Base-by-base conservation (phyloP, 2,113 vertebrate genomes). In the Colossoma macropomum region DNA sequence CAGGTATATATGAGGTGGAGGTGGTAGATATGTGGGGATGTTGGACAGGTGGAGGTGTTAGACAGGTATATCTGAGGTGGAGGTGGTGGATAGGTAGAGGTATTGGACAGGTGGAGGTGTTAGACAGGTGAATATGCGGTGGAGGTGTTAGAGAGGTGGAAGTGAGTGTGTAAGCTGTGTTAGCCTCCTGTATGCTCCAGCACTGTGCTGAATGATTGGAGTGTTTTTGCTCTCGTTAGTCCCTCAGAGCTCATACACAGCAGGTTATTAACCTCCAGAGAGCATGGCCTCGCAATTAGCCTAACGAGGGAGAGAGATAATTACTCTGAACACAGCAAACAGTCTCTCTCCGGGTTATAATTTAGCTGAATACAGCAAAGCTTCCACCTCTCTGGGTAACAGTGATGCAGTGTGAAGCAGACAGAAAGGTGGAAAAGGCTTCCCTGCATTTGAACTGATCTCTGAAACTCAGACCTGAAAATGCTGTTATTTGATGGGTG, bases 211-310 rank as follows among this genome's bases (percentile, higher is more conserved):
- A 74, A 54, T 72, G 79, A 48, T 19, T 50, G 30, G 41, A n/a
- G 27, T 81, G 70, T 81, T 81, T 79, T 81, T 63, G 54, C 70
- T 81, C 32, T 25, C 54, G 69, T 73, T 54, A 62, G 70, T 68
- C 16, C 32, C 30, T 68, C 28, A 34, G 72, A 73, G 70, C 52
- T 54, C 52, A 81, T 23, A 59, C 69, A 30, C 28, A 30, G 79
- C 79, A 81, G 79, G 82, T 68, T 28, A 84, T 84, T 79, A 84
- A 59, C 82, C 76, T 45, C 38, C 25, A 56, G 82, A 74, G 75
- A 72, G 38, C 27, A 3, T 8, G 15, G 38, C 34, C 25, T 28
- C 56, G 34, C 59, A 81, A 81, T 81, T 74, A 81, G 70, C 72
- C 56, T 81, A 81, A 81, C 38, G 63, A 63, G 59, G 52, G 30